Evolutionary conservation across 1,140 invertebrate species (phyloP).

Genomic region (Drosophila pachea): DNA sequence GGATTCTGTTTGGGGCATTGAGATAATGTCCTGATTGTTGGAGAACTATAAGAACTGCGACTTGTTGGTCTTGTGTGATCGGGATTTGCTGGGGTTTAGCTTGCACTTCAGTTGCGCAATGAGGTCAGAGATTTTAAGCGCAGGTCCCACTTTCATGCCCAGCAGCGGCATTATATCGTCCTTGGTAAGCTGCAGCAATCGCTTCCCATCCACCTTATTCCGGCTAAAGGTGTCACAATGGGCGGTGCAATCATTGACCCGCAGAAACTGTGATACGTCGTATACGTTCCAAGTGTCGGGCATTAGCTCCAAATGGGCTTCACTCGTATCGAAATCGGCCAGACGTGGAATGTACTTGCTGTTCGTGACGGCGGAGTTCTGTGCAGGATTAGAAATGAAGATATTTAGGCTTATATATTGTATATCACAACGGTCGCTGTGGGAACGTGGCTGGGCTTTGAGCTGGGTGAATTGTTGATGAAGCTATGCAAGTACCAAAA

Average conservation of each 20-base stretch:
- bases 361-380: constrained; percentile 73
- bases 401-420: neutral
- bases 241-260: constrained; percentile 92
- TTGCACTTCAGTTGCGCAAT: constrained; percentile 89
- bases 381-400: constrained; percentile 15
- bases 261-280: constrained; percentile 92
- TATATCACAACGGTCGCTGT: neutral
- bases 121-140: constrained; percentile 94
- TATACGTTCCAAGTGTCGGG: constrained; percentile 89
- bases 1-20: constrained; percentile 7
- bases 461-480: constrained; percentile 12
- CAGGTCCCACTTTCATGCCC: constrained; percentile 95
- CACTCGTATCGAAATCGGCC: constrained; percentile 63
- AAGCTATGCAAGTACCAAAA: constrained; percentile 62
- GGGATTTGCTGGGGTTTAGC: constrained; percentile 73
- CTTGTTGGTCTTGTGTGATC: constrained; percentile 76
- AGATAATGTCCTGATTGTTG: constrained; percentile 2
- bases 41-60: constrained; percentile 77
- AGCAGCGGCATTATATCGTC: constrained; percentile 93
- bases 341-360: constrained; percentile 78
- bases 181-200: constrained; percentile 89
- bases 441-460: constrained; percentile 14
- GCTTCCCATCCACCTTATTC: constrained; percentile 88
- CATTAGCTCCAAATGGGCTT: constrained; percentile 81
- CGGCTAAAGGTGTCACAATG: constrained; percentile 90